Conservation (phyloP, 1,140 invertebrate species). For the Vanessa atalanta region DNA sequence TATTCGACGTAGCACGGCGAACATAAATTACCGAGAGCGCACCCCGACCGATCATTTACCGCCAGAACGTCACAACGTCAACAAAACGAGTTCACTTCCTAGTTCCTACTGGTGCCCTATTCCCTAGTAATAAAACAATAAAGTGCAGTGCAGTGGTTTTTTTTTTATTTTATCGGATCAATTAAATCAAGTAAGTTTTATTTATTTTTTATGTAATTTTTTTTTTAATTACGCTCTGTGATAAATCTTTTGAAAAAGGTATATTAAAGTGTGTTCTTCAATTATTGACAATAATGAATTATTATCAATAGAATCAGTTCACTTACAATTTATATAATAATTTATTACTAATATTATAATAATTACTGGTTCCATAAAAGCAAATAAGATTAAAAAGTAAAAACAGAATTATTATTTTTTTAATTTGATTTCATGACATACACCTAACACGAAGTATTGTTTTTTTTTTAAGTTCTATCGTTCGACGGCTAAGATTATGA, state of each 20-base stretch:
- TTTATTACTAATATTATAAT: no score
- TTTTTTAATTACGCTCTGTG: not conserved
- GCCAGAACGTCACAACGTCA: slow-evolving; percentile 37
- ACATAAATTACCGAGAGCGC: slow-evolving; percentile 41
- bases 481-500: not conserved
- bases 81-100: slow-evolving; percentile 24
- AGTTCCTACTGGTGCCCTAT: slow-evolving; percentile 11
- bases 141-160: slow-evolving; percentile 28
- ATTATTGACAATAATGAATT: no score
- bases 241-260: no score
- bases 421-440: no score
- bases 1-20: slow-evolving; percentile 1
- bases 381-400: no score
- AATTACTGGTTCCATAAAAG: no score
- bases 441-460: not conserved
- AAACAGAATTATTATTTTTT: no score
- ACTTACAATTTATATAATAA: no score
- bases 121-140: slow-evolving; percentile 11
- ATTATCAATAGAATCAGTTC: no score
- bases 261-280: no score
- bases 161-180: slow-evolving; percentile 4
- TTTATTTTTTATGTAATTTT: not conserved
- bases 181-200: not conserved
- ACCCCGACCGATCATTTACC: slow-evolving; percentile 37
- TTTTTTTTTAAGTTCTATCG: not conserved